Conservation (phyloP, 1,140 invertebrate species). For the Pectinophora gossypiella region DNA sequence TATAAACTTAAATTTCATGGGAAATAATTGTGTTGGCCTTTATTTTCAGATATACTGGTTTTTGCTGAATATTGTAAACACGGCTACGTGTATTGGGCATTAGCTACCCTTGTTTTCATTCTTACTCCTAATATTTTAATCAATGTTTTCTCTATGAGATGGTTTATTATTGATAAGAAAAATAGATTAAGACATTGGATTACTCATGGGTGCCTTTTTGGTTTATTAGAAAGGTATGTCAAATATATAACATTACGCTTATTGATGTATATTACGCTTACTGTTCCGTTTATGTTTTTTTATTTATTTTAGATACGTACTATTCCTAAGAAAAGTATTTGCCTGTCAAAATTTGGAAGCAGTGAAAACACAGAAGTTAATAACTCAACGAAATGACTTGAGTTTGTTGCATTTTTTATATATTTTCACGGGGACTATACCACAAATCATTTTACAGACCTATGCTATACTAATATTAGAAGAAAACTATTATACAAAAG, state of each 20-base stretch:
- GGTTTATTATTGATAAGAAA: conserved; percentile 54
- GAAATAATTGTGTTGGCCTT: background rate
- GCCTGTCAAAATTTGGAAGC: conserved; percentile 59
- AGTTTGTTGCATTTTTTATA: conserved; percentile 63
- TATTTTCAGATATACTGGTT: conserved; percentile 57
- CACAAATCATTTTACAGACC: conserved; percentile 64
- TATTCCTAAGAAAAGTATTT: conserved; percentile 59
- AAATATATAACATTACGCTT: background rate
- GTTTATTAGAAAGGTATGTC: conserved; percentile 58
- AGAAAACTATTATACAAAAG: conserved; percentile 66
- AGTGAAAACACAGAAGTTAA: conserved; percentile 49
- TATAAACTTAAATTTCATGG: too few species aligned
- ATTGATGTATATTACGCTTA: background rate
- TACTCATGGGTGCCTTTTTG: conserved; percentile 53
- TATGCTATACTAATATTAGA: conserved; percentile 58
- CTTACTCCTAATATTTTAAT: conserved; percentile 55
- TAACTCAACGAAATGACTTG: conserved; percentile 62
- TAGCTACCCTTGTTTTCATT: conserved; percentile 55
- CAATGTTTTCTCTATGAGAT: conserved; percentile 64
- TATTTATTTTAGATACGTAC: conserved; percentile 46
- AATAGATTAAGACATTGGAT: conserved; percentile 51
- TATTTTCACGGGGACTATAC: conserved; percentile 61
- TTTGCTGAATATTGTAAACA: conserved; percentile 65
- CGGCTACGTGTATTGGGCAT: conserved; percentile 54
- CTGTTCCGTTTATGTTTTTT: conserved; percentile 4